phyloP scores from a whole-genome alignment of 2,888 invertebrate species.

The Euclidia mi region DNA sequence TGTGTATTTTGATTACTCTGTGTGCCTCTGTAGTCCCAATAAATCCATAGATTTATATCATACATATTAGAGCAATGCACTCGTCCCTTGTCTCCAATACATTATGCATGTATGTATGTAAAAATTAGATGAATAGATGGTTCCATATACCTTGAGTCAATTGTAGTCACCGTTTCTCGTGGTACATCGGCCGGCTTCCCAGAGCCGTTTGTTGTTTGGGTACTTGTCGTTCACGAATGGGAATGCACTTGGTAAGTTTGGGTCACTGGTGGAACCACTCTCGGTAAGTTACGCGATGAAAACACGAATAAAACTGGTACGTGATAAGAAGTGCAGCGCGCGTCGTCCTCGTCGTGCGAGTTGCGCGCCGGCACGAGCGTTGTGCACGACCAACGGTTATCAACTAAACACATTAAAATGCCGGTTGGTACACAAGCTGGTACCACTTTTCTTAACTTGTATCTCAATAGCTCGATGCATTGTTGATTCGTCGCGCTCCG shows the following conservation, averaged over 20 bases:
- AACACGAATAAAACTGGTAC: constrained; percentile 55
- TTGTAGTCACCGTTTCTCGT: constrained; percentile 63
- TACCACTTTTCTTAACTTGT: constrained; percentile 67
- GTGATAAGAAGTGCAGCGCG: constrained; percentile 60
- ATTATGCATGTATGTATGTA: constrained; percentile 69
- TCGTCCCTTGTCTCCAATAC: constrained; percentile 65
- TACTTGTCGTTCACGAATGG: constrained; percentile 29
- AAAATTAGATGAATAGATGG: constrained; percentile 58
- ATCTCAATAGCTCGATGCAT: constrained; percentile 60
- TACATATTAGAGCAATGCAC: constrained; percentile 60
- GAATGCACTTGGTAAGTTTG: constrained; percentile 43
- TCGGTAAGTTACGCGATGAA: constrained; percentile 38
- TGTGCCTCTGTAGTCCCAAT: constrained; percentile 15
- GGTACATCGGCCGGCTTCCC: constrained; percentile 55
- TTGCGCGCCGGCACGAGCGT: constrained; percentile 71
- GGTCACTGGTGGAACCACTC: constrained; percentile 46
- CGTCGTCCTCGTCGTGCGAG: constrained; percentile 54
- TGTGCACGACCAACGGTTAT: constrained; percentile 80
- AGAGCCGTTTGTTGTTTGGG: constrained; percentile 10
- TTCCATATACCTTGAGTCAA: constrained; percentile 81
- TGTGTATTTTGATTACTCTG: constrained; percentile 20
- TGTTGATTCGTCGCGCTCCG: constrained; percentile 65
- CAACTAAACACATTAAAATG: constrained; percentile 86
- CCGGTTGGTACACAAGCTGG: constrained; percentile 69
- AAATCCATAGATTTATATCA: constrained; percentile 32